Base-by-base conservation (phyloP, 1,140 invertebrate species). In the Leptestheria dahalacensis region DNA sequence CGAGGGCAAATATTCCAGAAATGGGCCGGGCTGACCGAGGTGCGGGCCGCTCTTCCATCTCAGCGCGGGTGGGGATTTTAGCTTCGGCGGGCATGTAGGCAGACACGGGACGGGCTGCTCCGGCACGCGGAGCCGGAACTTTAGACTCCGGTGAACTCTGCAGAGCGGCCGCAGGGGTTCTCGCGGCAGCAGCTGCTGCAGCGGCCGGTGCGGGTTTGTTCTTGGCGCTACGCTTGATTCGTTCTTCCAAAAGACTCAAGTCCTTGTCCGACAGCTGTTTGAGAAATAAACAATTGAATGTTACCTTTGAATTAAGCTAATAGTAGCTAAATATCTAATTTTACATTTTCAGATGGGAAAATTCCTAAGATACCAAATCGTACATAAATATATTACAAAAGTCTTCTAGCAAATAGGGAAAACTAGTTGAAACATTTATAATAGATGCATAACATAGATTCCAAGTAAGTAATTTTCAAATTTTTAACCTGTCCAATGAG, bases 251-350 rank as follows among this genome's bases (percentile, higher is more conserved):
- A 60, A 97, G 76, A 2, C 88, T 88, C 66, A 88, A 79, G 69
- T 97, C 93, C 75, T 98, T 98, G 66, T 97, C 92, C 21, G 85
- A 87, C 66, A 94, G 82, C 85, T 91, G 33, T 41, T 9, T 15
- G 15, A 41, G 15, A 41, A 41, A 41, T 25, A 70, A 67, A 62
- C 33, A 62, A 20, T 47, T 18, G 61, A 51, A 47, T 15, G 6
- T 20, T 50, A 26, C 28, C 9, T 50, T 15, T 46, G 15, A 49
- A 1, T 64, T 54, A 51, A 28, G 50, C 9, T 48, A 62, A 46
- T 53, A 47, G 23, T 59, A 59, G 49, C n/a, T n/a, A n/a, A n/a
- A n/a, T n/a, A n/a, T n/a, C n/a, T n/a, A n/a, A n/a, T n/a, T n/a
- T n/a, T n/a, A n/a, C n/a, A n/a, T n/a, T n/a, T n/a, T n/a, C n/a